These are phyloP conservation scores for Agapornis canus DNA, from an alignment of 2,797 vertebrate genomes.

Conservation along the genomic window DNA sequence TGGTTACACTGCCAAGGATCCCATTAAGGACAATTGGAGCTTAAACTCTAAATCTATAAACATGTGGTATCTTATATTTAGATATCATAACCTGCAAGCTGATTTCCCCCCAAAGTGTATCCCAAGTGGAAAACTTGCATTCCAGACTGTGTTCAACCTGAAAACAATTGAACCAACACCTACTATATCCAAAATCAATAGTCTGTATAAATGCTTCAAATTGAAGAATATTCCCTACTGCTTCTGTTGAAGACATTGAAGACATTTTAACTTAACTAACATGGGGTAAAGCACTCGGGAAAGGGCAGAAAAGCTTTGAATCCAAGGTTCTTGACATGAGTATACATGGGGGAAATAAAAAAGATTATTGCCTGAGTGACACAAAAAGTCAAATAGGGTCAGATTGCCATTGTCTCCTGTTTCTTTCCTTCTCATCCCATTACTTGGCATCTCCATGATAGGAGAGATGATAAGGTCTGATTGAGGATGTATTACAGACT, in stretches of 20 bases:
- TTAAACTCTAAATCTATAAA: neutral
- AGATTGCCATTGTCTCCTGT: neutral
- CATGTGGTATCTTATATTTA: neutral
- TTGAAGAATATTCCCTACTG: neutral
- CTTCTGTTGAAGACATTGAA: neutral
- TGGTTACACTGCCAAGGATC: neutral
- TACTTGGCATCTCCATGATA: neutral
- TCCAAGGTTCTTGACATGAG: neutral
- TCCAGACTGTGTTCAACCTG: neutral
- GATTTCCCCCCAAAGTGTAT: neutral
- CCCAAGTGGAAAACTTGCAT: neutral
- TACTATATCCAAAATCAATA: neutral
- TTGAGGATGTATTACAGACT: neutral
- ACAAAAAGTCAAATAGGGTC: neutral
- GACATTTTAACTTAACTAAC: neutral
- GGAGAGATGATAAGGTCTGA: neutral
- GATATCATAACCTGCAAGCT: neutral
- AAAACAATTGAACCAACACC: neutral
- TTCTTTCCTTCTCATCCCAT: neutral
- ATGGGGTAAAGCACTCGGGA: neutral
- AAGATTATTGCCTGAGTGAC: neutral
- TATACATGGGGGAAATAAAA: neutral
- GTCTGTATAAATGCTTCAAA: neutral
- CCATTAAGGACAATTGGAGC: neutral
- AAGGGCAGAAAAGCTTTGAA: neutral